These are phyloP conservation scores for Podiceps cristatus DNA, from an alignment of 2,113 vertebrate genomes.

Conservation along the genomic window DNA sequence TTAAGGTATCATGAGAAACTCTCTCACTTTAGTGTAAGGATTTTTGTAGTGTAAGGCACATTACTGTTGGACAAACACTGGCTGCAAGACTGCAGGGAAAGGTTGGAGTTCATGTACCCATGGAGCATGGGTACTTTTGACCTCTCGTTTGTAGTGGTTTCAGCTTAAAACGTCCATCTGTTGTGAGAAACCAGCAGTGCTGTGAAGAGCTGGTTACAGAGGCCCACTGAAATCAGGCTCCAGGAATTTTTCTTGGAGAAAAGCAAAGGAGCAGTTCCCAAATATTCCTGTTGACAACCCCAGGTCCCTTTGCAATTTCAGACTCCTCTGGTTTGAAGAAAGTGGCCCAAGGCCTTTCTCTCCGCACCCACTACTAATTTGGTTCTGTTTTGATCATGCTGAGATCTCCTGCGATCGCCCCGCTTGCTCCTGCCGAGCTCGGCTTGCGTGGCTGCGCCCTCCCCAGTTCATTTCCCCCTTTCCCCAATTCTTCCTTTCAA, in stretches of 20 bases:
- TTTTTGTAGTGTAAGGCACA: neutral
- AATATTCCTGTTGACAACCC: neutral
- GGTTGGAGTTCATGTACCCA: neutral
- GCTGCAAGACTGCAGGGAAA: neutral
- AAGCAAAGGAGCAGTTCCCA: neutral
- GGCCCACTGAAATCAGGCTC: neutral
- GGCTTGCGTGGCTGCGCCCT: rapidly evolving
- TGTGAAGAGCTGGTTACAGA: neutral
- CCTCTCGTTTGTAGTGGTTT: neutral
- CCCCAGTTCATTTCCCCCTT: neutral
- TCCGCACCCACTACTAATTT: neutral
- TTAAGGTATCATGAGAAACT: neutral
- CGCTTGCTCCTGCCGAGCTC: neutral
- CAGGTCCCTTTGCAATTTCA: neutral
- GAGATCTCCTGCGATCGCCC: neutral
- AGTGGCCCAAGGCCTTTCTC: neutral
- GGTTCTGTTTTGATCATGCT: neutral
- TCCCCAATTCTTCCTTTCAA: neutral
- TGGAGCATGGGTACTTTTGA: neutral
- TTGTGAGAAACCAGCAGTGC: neutral
- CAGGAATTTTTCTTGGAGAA: neutral
- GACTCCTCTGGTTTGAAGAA: neutral
- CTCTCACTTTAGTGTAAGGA: neutral
- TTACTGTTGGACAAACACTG: neutral
- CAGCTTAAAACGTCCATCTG: neutral